Evolutionary conservation across 2,888 invertebrate species (phyloP).

Genomic region (Campoplex capitator): DNA sequence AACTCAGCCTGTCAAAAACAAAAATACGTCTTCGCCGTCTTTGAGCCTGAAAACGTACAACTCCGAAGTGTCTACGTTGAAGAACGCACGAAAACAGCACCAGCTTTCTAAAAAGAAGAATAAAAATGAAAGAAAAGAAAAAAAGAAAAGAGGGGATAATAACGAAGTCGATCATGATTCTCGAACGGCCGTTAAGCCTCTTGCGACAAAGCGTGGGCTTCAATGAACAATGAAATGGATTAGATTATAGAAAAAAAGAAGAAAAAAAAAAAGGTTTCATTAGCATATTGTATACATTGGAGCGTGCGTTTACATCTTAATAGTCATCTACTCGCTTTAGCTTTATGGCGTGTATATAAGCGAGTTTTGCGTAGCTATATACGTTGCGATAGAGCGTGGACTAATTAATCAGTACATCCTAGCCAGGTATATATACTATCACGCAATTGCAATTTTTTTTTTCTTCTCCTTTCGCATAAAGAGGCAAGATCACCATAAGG

Average conservation of each 20-base stretch:
- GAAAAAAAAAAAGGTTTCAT: neutral
- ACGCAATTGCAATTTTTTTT: slow-evolving; percentile 69
- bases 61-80: neutral
- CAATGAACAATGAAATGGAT: slow-evolving; percentile 59
- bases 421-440: slow-evolving; percentile 46
- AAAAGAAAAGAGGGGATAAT: neutral
- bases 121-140: neutral
- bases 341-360: slow-evolving; percentile 28
- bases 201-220: slow-evolving; percentile 54
- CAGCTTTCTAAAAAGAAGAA: slow-evolving; percentile 17
- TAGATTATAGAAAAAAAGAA: slow-evolving; percentile 21
- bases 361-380: slow-evolving; percentile 11
- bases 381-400: slow-evolving; percentile 59
- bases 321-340: slow-evolving; percentile 55
- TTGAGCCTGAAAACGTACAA: neutral
- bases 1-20: neutral
- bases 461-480: slow-evolving; percentile 49
- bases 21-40: neutral
- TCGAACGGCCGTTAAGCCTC: slow-evolving; percentile 22
- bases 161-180: slow-evolving; percentile 42
- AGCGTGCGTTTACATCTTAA: slow-evolving; percentile 63
- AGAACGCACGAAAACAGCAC: neutral
- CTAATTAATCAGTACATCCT: slow-evolving; percentile 76
- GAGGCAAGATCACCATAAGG: slow-evolving; percentile 10
- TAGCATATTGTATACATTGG: slow-evolving; percentile 54